Conservation (phyloP, 2,888 invertebrate species). For the Uropetala carovei region DNA sequence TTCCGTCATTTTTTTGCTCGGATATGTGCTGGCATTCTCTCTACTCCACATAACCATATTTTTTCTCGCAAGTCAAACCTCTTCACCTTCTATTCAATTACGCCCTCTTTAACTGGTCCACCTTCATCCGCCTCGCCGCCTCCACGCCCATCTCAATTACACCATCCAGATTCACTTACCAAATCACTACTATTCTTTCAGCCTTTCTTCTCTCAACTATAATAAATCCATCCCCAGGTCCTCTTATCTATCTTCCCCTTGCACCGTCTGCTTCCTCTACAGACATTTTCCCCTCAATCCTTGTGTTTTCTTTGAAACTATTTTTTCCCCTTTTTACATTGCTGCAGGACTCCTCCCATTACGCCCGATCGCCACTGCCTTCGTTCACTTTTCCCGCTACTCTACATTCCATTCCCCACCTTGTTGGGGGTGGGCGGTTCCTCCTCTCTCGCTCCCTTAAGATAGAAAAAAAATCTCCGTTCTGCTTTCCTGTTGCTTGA, state of each 20-base stretch:
- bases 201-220: not conserved
- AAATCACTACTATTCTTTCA: not conserved
- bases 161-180: not conserved
- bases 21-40: too few relatives aligned
- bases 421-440: too few relatives aligned
- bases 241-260: not conserved
- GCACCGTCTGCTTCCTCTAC: not conserved
- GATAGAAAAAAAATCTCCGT: not conserved
- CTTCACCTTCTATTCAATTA: too few relatives aligned
- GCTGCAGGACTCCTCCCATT: not conserved
- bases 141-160: not conserved
- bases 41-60: too few relatives aligned
- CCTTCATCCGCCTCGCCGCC: not conserved
- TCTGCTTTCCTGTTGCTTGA: slow-evolving; percentile 14
- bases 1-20: too few relatives aligned
- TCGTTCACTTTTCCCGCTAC: not conserved
- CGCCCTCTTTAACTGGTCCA: not conserved
- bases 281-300: not conserved
- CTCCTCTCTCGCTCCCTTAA: too few relatives aligned
- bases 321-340: not conserved
- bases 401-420: too few relatives aligned
- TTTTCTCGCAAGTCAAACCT: too few relatives aligned
- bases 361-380: not conserved
- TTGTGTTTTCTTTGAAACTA: not conserved
- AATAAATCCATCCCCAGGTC: not conserved